A percentile compares a stretch with the other conserved stretches of the same genome.
Conservation (phyloP, 1,140 invertebrate genomes). For the Ephestia elutella region DNA sequence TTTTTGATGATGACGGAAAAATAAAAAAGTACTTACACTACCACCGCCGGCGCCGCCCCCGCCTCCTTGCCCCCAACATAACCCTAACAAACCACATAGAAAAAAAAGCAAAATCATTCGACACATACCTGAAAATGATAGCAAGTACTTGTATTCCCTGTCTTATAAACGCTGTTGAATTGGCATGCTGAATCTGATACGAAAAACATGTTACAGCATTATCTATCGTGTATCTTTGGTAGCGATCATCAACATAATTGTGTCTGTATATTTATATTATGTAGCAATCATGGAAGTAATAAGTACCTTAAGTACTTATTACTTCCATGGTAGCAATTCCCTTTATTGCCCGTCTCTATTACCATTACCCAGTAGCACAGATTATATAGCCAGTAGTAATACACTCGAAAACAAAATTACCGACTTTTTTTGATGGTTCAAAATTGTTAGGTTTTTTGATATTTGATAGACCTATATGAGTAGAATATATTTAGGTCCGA, state of each 20-base stretch:
- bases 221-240: background rate
- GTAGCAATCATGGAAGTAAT: background rate
- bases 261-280: background rate
- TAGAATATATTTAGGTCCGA: too few relatives aligned
- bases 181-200: background rate
- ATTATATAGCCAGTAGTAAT: too few relatives aligned
- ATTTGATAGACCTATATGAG: too few relatives aligned
- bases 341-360: too few relatives aligned
- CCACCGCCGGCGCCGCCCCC: background rate
- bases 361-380: too few relatives aligned
- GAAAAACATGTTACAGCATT: background rate
- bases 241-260: background rate
- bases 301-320: background rate
- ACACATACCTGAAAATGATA: background rate
- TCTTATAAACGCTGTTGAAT: background rate
- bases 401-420: too few relatives aligned
- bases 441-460: too few relatives aligned
- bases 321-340: too few relatives aligned
- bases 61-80: background rate
- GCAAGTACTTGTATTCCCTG: background rate
- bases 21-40: background rate
- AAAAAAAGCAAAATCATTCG: background rate
- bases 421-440: too few relatives aligned
- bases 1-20: too few relatives aligned
- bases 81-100: background rate